These are phyloP conservation scores for Odontocolon sp. DNA, from an alignment of 2,888 invertebrate species.

Conservation along the genomic window DNA sequence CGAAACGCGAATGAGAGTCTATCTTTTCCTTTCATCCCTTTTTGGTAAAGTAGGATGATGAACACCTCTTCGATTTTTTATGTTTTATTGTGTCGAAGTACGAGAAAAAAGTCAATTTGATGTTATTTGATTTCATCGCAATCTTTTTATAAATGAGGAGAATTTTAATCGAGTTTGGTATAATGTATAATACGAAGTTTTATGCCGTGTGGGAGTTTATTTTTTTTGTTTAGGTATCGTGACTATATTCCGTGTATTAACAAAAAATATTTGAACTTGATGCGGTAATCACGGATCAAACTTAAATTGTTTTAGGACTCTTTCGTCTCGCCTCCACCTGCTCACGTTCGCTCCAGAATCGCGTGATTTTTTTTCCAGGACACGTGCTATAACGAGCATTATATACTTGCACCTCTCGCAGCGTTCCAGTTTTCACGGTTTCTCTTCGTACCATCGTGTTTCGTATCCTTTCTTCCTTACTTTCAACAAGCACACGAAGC, in stretches of 20 bases:
- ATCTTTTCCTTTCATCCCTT: slow-evolving; percentile 9
- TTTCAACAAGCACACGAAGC: slow-evolving; percentile 18
- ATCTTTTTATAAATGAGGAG: too few species aligned
- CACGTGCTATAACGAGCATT: slow-evolving; percentile 31
- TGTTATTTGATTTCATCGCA: slow-evolving; percentile 16
- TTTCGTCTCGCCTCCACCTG: neutral
- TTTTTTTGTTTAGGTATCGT: too few species aligned
- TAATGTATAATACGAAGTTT: neutral
- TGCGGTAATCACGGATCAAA: slow-evolving; percentile 49
- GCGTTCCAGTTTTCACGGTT: slow-evolving; percentile 7
- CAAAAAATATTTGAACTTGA: slow-evolving; percentile 24
- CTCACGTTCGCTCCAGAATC: slow-evolving; percentile 23
- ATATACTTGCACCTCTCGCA: slow-evolving; percentile 48
- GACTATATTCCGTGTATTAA: slow-evolving; percentile 16
- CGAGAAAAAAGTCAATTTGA: slow-evolving; percentile 18
- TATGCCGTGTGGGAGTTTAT: too few species aligned
- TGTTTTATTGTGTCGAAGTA: neutral
- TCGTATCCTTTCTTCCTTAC: neutral
- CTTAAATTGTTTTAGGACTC: slow-evolving; percentile 42
- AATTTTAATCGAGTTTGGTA: neutral
- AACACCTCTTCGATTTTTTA: slow-evolving; percentile 1
- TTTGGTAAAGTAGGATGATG: neutral
- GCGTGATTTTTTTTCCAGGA: slow-evolving; percentile 40
- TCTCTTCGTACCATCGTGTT: neutral
- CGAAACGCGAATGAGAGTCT: slow-evolving; percentile 15